Base-by-base conservation (phyloP, 2,113 vertebrate genomes). In the Erythrocercus mccallii region DNA sequence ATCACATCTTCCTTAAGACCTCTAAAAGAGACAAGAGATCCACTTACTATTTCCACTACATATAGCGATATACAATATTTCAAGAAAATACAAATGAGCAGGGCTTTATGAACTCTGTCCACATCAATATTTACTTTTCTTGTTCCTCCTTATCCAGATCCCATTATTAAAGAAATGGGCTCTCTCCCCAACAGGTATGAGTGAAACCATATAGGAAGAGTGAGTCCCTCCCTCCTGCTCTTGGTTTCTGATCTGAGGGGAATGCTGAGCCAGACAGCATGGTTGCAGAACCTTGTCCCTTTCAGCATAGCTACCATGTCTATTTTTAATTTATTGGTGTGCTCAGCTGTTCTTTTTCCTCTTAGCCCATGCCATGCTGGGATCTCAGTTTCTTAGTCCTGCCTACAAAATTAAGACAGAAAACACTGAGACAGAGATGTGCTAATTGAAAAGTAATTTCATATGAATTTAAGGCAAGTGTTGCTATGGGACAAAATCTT, bases 251-350 rank as follows among this genome's bases (percentile, higher is more conserved):
- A 20, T 61, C 30, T 5, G 1, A 93, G 40, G 35, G 38, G 6
- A 72, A 31, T 42, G 12, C 33, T 74, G 64, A 86, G 24, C 19
- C 2, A 6, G 15, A 65, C 30, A 14, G n/a, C 1, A 0, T 64
- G 45, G 28, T 30, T 86, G 50, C 60, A 77, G 71, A 81, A 38
- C 51, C 44, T 61, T 78, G 33, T 12, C 50, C 17, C 44, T 83
- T 72, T 62, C 4, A 1, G 30, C 12, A 0, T 28, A 50, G 54
- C 50, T 81, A 60, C 28, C 18, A 22, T 44, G 37, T 84, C 86
- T 91, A 56, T 88, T 94, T 90, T 78, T 94, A 62, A 37, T 86
- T 92, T 84, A 81, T 24, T 86, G 33, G 33, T 94, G 51, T 11
- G 12, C 51, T 91, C 86, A 92, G 76, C 72, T 93, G 68, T 54